These are phyloP conservation scores for Ashinkailepas kermadecensis DNA, from an alignment of 2,888 invertebrate genomes.

Conservation along the genomic window DNA sequence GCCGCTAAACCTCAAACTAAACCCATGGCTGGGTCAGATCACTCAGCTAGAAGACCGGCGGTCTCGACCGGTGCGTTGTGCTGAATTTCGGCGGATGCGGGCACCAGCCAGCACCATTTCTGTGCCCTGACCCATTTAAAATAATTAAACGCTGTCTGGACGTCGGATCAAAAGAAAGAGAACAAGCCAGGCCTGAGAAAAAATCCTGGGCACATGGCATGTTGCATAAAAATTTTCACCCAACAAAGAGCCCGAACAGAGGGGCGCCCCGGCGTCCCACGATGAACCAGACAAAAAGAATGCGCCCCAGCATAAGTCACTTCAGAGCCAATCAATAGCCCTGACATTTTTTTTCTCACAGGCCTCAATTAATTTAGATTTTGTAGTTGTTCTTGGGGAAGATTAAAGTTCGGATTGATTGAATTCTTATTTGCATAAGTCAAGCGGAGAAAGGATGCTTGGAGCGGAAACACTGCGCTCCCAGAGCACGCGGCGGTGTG, in stretches of 20 bases:
- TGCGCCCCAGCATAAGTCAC: neutral
- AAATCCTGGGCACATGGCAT: neutral
- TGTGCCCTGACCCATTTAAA: neutral
- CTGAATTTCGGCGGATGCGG: neutral
- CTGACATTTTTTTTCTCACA: constrained; percentile 17
- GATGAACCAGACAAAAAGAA: no score
- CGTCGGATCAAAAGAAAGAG: neutral
- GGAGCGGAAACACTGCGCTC: neutral
- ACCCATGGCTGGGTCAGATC: no score
- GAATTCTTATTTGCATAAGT: constrained; percentile 20
- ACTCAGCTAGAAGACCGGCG: no score
- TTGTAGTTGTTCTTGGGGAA: constrained; percentile 15
- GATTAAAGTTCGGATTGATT: constrained; percentile 18
- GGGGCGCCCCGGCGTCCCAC: neutral
- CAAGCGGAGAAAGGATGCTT: constrained; percentile 2
- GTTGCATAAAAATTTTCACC: constrained; percentile 5
- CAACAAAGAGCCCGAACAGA: neutral
- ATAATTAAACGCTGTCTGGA: constrained; percentile 1
- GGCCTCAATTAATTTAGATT: constrained; percentile 19
- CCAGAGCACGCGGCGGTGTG: neutral
- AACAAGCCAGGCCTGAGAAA: neutral
- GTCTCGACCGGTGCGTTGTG: neutral
- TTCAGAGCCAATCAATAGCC: neutral
- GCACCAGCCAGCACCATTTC: neutral
- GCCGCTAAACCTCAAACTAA: no score